Conservation (phyloP, 2,113 vertebrate species). For the Nesogale talazaci region DNA sequence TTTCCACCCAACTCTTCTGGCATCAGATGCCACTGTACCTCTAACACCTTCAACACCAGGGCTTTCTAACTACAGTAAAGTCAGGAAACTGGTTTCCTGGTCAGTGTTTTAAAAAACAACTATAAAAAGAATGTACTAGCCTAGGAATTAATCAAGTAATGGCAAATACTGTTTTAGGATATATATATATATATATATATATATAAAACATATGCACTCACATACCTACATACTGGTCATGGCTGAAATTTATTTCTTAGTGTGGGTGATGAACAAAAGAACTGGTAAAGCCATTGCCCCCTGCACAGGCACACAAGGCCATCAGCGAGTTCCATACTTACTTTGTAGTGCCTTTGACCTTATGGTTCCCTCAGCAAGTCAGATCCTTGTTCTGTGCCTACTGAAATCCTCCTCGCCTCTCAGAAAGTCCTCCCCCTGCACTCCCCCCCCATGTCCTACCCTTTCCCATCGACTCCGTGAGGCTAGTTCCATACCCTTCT, state of each 20-base stretch:
- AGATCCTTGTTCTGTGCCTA: neutral
- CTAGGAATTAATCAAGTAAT: no score
- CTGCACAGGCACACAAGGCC: neutral
- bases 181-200: neutral
- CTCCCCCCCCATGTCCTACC: neutral
- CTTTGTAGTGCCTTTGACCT: neutral
- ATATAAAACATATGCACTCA: neutral
- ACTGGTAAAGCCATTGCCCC: neutral
- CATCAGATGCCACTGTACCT: neutral
- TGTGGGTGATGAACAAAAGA: neutral
- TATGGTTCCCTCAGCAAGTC: neutral
- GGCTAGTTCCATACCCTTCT: neutral
- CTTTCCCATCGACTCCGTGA: neutral
- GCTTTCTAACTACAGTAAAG: slow-evolving; percentile 22
- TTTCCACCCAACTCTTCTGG: neutral
- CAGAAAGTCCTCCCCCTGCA: neutral
- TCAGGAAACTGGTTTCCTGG: slow-evolving; percentile 8
- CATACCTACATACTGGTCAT: neutral
- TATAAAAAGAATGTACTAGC: neutral
- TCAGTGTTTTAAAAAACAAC: neutral
- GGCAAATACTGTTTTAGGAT: neutral
- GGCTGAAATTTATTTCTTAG: slow-evolving; percentile 43
- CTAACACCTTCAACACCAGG: neutral
- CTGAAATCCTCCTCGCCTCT: neutral
- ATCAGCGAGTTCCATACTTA: neutral